Evolutionary conservation across 2,113 vertebrate genomes (phyloP), one percentile per base, ranked within the genome.

Genomic region (Campylomormyrus numenius): DNA sequence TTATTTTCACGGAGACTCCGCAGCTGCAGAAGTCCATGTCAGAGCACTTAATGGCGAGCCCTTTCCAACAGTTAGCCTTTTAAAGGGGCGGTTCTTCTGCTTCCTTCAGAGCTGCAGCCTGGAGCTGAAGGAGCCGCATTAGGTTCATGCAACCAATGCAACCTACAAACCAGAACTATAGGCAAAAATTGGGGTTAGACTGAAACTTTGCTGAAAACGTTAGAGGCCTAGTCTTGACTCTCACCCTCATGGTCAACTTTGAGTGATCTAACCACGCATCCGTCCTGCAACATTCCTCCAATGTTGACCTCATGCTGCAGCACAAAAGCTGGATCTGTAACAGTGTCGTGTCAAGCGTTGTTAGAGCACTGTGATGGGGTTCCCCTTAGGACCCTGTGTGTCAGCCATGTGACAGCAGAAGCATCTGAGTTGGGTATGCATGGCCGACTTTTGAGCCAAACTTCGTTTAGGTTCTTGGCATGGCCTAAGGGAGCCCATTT

Each of bases 381-480:
- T 56, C 52, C 50, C 62, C 31, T 35, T 35, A 58, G 49, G 53
- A 50, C 27, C 42, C 31, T 9, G 24, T 9, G 24, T 13, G 2
- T 9, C 49, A 31, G 85, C 49, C 5, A 3, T 49, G 48, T 49
- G 80, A 89, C 49, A 50, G 66, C 27, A 15, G 15, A 70, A 62
- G 88, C 87, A 39, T 52, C 17, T n/a, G 84, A 74, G 88, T 39
- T 52, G 90, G 62, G 88, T 27, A 50, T 52, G 49, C 15, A 2
- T 85, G 77, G 52, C 50, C n/a, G 24, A 66, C 48, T 74, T 87
- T 46, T 35, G 70, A 91, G 87, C 62, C 24, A 49, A 83, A 89
- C 89, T 91, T 91, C 84, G 85, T 91, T 89, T 35, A 88, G 58
- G 58, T 89, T 92, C 84, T 86, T 92, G 91, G 91, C 91, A 62